Evolutionary conservation across 1,140 invertebrate species (phyloP).

Genomic region (Drosophila lowei): DNA sequence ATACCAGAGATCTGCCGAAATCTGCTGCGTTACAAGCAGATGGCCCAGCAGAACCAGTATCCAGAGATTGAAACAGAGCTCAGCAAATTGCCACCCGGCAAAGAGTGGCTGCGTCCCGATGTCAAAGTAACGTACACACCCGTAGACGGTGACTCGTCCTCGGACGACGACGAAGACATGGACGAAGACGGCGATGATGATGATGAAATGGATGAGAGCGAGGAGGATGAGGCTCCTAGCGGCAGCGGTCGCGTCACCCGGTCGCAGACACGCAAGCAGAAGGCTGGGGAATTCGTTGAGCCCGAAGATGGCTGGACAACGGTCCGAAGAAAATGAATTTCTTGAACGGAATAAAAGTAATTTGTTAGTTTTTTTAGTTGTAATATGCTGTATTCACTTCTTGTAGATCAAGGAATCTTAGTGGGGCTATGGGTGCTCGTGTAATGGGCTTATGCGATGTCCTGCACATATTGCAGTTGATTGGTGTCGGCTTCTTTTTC

Average conservation of each 20-base stretch:
- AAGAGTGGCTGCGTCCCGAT: conserved; percentile 82
- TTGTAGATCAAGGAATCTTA: conserved; percentile 71
- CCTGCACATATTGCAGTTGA: conserved; percentile 49
- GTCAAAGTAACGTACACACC: conserved; percentile 74
- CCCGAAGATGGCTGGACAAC: conserved; percentile 86
- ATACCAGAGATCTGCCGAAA: conserved; percentile 84
- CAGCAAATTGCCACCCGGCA: conserved; percentile 76
- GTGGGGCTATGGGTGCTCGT: conserved; percentile 59
- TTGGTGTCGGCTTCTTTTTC: not conserved
- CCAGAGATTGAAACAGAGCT: conserved; percentile 80
- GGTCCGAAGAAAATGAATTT: conserved; percentile 84
- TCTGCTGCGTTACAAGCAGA: conserved; percentile 83
- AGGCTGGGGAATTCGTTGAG: conserved; percentile 84
- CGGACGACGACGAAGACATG: conserved; percentile 83
- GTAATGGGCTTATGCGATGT: conserved; percentile 43
- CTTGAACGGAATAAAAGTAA: conserved; percentile 5
- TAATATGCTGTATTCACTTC: conserved; percentile 73
- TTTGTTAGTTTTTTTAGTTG: conserved; percentile 51
- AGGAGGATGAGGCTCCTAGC: conserved; percentile 70
- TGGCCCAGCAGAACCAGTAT: conserved; percentile 82
- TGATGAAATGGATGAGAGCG: conserved; percentile 66
- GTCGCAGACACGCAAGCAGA: conserved; percentile 65
- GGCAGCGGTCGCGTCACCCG: conserved; percentile 60
- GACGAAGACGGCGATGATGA: conserved; percentile 55
- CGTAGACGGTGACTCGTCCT: conserved; percentile 81